Conservation (phyloP, 2,113 vertebrate genomes). For the Takifugu flavidus region DNA sequence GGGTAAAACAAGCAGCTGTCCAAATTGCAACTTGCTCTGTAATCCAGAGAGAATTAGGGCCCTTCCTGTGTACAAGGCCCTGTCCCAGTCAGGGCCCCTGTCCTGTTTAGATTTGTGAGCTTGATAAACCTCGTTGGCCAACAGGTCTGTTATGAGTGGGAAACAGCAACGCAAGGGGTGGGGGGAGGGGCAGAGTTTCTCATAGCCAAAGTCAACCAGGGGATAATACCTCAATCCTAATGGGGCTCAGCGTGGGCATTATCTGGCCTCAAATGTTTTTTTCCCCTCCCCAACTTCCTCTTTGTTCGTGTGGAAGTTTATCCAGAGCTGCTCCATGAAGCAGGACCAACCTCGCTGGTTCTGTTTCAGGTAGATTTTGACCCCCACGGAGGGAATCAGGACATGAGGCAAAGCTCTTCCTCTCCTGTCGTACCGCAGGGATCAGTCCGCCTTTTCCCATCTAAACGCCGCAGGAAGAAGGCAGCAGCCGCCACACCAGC, state of each 20-base stretch:
- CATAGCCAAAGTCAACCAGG: slow-evolving; percentile 73
- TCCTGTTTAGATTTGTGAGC: slow-evolving; percentile 75
- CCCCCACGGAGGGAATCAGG: slow-evolving; percentile 26
- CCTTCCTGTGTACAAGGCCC: slow-evolving; percentile 72
- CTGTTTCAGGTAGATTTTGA: slow-evolving; percentile 54
- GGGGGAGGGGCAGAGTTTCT: slow-evolving; percentile 58
- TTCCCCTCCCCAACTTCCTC: slow-evolving; percentile 60
- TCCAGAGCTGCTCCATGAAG: slow-evolving; percentile 39
- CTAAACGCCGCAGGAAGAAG: not conserved
- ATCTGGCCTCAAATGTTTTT: slow-evolving; percentile 61
- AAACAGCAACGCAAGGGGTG: slow-evolving; percentile 50
- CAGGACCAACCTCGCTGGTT: slow-evolving; percentile 45
- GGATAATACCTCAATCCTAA: slow-evolving; percentile 74
- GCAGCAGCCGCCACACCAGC: slow-evolving; percentile 47
- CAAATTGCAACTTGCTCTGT: slow-evolving; percentile 67
- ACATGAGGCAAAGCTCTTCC: slow-evolving; percentile 47
- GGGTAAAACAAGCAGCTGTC: slow-evolving; percentile 63
- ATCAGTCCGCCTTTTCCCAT: too few relatives aligned
- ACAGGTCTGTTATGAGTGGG: slow-evolving; percentile 78
- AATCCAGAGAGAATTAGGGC: slow-evolving; percentile 73
- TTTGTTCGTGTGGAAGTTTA: slow-evolving; percentile 66
- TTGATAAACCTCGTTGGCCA: slow-evolving; percentile 73
- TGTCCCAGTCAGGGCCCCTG: slow-evolving; percentile 64
- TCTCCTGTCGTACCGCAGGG: slow-evolving; percentile 45
- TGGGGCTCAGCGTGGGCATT: slow-evolving; percentile 72